phyloP scores from a whole-genome alignment of 2,113 vertebrate genomes.

The Nicator chloris region DNA sequence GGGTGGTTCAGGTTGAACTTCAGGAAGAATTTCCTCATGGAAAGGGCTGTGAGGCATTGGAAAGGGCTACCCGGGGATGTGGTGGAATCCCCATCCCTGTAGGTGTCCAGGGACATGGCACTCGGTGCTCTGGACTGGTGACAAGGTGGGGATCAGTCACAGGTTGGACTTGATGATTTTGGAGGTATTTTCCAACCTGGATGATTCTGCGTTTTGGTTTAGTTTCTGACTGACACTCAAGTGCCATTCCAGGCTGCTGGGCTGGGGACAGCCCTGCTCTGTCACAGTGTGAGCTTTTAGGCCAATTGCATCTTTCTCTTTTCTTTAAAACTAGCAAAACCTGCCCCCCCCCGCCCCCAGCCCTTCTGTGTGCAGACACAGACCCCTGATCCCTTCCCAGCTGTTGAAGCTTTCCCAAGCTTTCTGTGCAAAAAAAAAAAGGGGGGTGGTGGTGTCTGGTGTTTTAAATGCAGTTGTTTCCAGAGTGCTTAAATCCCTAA shows the following conservation, averaged over 20 bases:
- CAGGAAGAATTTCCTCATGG: not conserved
- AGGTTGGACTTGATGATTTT: not conserved
- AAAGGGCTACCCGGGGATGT: not conserved
- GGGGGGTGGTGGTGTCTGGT: not conserved
- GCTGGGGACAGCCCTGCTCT: not conserved
- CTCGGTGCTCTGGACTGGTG: not conserved
- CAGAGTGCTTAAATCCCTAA: not conserved
- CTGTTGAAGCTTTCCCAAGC: not conserved
- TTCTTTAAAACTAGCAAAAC: not conserved
- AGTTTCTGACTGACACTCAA: not conserved
- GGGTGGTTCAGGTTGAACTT: not conserved
- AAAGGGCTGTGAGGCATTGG: not conserved
- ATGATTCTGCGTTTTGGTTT: not conserved
- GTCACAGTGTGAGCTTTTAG: not conserved
- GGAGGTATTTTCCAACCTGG: not conserved
- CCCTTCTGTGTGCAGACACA: not conserved
- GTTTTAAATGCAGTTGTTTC: not conserved
- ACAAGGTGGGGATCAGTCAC: not conserved
- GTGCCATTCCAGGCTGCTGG: not conserved
- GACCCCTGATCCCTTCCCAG: not conserved
- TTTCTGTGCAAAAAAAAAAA: not conserved
- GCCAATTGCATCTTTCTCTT: not conserved
- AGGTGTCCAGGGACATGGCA: not conserved
- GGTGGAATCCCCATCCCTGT: not conserved
- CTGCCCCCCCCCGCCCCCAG: fast-evolving